Base-by-base conservation (phyloP, 2,113 vertebrate genomes). In the Echinops telfairi region DNA sequence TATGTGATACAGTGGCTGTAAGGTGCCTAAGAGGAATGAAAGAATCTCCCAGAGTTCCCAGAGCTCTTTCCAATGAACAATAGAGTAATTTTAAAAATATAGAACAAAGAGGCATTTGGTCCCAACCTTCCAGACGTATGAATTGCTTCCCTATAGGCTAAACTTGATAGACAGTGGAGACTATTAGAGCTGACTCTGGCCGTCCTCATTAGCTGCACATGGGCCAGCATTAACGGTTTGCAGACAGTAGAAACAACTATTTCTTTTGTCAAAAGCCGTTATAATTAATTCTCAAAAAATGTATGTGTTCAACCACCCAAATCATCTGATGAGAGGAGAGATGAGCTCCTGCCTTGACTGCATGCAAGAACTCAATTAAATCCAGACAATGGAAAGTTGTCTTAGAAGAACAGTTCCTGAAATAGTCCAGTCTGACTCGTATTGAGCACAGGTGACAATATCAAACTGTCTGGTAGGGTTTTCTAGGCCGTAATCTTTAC, bases 201-300 rank as follows among this genome's bases (percentile, higher is more conserved):
- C 92, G 98, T 93, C 93, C 96, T 97, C 94, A 3, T 96, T 97
- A 97, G 97, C 96, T 96, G 97, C 93, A 93, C 96, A 96, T 96
- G 97, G 97, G 97, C 17, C 43, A 97, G 95, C 68, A 76, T 81
- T 97, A 97, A 94, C 90, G 96, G 96, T 97, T 95, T 98, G 95
- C 92, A 97, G 96, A 96, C 96, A 97, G 96, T 95, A 96, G 95
- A 97, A 97, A 97, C 96, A 73, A n/a, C 96, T 95, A 96, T 97
- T 96, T 97, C 97, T 97, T 97, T 96, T 97, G 96, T 98, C 97
- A 97, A 97, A 98, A 97, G 96, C 96, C 97, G 97, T 98, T 98
- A 98, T 97, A 98, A 98, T 98, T 98, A 98, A 98, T 97, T 98
- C 95, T 97, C 94, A 94, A 96, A 97, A 93, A 98, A 53, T 0